Percentiles rank a stretch among this genome's conserved stretches.
Conservation (phyloP, 2,888 invertebrate genomes). For the Magallana nippona region DNA sequence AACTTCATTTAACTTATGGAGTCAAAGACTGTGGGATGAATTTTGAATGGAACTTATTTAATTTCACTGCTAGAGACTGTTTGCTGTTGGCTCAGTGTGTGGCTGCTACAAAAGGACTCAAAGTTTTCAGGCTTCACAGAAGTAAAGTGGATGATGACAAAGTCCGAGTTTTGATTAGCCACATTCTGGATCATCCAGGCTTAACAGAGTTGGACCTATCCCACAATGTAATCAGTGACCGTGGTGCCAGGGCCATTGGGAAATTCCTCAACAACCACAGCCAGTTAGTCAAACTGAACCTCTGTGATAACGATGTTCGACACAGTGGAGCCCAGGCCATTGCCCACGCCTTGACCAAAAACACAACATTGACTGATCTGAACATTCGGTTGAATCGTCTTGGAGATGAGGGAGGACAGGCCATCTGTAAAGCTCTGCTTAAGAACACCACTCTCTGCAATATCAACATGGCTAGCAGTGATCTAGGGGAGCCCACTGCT, state of each 20-base stretch:
- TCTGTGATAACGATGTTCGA: constrained; percentile 78
- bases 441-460: constrained; percentile 77
- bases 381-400: constrained; percentile 78
- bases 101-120: constrained; percentile 76
- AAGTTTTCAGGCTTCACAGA: constrained; percentile 75
- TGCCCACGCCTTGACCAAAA: constrained; percentile 79
- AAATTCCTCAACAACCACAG: constrained; percentile 80
- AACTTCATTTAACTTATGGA: constrained; percentile 78
- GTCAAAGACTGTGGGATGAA: constrained; percentile 81
- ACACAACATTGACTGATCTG: constrained; percentile 73
- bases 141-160: constrained; percentile 80
- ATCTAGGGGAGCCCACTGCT: constrained; percentile 79
- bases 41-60: constrained; percentile 80
- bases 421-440: constrained; percentile 76
- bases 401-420: constrained; percentile 80
- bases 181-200: constrained; percentile 78
- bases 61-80: constrained; percentile 80
- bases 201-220: constrained; percentile 78
- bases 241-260: constrained; percentile 80
- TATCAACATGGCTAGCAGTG: constrained; percentile 78
- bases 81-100: constrained; percentile 78
- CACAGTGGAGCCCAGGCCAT: constrained; percentile 79
- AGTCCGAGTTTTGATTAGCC: constrained; percentile 78
- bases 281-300: constrained; percentile 73
- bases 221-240: constrained; percentile 79